Conservation (phyloP, 2,797 vertebrate genomes). For the Lithobates pipiens region DNA sequence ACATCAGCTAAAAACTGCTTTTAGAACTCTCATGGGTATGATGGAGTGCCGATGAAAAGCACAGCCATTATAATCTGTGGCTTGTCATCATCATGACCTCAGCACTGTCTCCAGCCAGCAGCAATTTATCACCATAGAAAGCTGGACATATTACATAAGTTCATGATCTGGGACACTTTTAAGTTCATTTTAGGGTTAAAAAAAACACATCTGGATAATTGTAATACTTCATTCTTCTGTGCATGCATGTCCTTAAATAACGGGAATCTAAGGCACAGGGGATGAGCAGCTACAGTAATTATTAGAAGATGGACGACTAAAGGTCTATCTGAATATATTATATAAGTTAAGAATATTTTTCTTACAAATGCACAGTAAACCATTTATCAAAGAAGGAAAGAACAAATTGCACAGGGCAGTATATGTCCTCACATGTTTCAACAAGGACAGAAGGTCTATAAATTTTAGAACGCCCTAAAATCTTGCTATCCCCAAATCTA, state of each 20-base stretch:
- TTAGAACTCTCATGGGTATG: neutral
- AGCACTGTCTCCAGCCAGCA: slow-evolving; percentile 14
- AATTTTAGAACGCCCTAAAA: too few species aligned
- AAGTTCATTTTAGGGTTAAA: slow-evolving; percentile 21
- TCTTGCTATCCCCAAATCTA: too few species aligned
- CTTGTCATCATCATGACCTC: slow-evolving; percentile 17
- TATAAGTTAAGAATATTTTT: too few species aligned
- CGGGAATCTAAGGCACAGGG: neutral
- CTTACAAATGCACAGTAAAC: too few species aligned
- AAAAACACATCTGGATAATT: slow-evolving; percentile 12
- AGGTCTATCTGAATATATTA: too few species aligned
- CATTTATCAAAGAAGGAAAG: too few species aligned
- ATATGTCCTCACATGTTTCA: too few species aligned
- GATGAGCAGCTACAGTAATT: neutral
- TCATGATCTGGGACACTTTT: neutral
- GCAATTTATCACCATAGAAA: slow-evolving; percentile 14
- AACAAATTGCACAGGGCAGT: too few species aligned
- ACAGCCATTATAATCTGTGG: neutral
- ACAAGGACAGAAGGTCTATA: too few species aligned
- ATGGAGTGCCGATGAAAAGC: neutral
- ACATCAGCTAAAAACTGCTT: too few species aligned
- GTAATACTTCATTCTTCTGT: neutral
- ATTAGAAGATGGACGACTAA: neutral
- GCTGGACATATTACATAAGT: neutral
- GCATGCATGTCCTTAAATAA: neutral